Conservation (phyloP, 2,113 vertebrate genomes). For the Taxidea taxus region DNA sequence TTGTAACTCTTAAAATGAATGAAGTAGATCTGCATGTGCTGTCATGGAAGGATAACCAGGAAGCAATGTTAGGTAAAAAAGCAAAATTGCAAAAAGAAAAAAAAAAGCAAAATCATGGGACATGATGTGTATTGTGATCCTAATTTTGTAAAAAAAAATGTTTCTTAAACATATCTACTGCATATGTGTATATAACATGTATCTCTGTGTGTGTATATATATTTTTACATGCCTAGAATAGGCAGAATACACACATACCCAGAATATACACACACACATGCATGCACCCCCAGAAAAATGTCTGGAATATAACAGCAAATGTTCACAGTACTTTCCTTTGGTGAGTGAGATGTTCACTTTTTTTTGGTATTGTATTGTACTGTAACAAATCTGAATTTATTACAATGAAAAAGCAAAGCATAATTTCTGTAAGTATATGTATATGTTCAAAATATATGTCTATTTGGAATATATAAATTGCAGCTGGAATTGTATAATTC, state of each 20-base stretch:
- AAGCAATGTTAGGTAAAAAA: background rate
- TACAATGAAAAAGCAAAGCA: slow-evolving; percentile 12
- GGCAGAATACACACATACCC: background rate
- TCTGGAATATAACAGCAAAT: slow-evolving; percentile 11
- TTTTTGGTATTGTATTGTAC: background rate
- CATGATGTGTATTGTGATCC: background rate
- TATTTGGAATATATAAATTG: background rate
- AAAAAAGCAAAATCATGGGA: background rate
- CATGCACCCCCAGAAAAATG: background rate
- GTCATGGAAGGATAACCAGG: background rate
- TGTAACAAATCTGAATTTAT: background rate
- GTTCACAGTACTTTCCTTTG: background rate
- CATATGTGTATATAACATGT: background rate
- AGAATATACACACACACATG: background rate
- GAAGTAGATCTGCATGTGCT: background rate
- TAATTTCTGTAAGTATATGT: background rate
- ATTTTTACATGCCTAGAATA: background rate
- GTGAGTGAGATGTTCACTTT: background rate
- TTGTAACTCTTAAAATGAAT: background rate
- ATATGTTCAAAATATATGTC: background rate
- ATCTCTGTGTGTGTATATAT: background rate
- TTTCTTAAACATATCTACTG: background rate
- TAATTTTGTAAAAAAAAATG: slow-evolving; percentile 1
- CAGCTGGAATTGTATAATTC: background rate
- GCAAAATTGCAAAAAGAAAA: background rate